phyloP scores from a whole-genome alignment of 2,113 vertebrate genomes.

The Gobio gobio region DNA sequence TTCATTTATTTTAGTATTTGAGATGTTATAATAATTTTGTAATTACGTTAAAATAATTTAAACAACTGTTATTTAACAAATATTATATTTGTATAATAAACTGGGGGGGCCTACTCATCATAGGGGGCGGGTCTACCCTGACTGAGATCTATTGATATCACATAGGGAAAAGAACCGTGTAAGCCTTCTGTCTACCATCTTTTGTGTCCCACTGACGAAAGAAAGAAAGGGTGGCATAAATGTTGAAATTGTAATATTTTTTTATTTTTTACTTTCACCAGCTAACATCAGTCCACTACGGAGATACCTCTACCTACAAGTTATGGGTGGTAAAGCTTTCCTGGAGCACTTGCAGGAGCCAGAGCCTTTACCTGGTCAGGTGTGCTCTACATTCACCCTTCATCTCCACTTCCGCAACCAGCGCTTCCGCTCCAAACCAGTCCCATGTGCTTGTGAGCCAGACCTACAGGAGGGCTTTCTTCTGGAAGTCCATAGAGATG shows the following conservation, averaged over 20 bases:
- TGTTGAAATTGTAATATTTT: neutral
- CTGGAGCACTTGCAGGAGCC: conserved; percentile 95
- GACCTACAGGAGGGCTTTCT: conserved; percentile 93
- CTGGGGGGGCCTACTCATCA: no score
- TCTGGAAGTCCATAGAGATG: conserved; percentile 89
- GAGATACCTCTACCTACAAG: conserved; percentile 93
- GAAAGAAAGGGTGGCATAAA: no score
- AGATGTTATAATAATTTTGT: no score
- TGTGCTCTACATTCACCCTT: conserved; percentile 90
- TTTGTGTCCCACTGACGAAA: neutral
- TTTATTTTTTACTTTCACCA: conserved; percentile 68
- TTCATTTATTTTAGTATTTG: no score
- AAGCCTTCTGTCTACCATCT: neutral
- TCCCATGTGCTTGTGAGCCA: conserved; percentile 94
- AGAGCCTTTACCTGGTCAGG: conserved; percentile 89
- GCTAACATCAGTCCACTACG: conserved; percentile 89
- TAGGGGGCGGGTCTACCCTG: no score
- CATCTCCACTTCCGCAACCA: conserved; percentile 94
- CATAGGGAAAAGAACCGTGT: neutral
- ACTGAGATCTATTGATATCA: neutral
- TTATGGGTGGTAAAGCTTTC: conserved; percentile 96
- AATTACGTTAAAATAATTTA: no score
- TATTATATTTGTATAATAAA: no score
- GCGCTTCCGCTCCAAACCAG: conserved; percentile 93
- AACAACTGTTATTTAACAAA: no score